Evolutionary conservation across 2,113 vertebrate genomes (phyloP), one percentile per base, ranked within the genome.

Genomic region (Perccottus glenii): DNA sequence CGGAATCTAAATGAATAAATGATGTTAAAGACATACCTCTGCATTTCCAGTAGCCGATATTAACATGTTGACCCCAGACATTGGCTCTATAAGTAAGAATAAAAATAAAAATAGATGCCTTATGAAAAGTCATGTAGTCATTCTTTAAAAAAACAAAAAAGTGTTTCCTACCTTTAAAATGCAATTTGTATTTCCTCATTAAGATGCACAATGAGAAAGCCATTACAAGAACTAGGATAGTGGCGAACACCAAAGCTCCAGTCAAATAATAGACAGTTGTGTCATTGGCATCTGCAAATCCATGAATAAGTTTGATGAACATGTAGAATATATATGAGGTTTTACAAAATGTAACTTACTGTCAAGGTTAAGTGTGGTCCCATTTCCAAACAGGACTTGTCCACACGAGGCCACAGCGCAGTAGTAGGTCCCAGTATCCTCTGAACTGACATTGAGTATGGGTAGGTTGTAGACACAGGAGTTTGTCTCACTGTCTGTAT

Each of bases 241-340:
- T 62, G 60, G 56, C 75, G 32, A 79, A 70, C n/a, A 16, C 46
- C 53, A 81, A 67, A 5, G 0, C 64, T 27, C 60, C 72, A 32
- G 16, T 62, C 35, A 84, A 33, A 27, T 66, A 42, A 52, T 70
- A 48, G 35, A 81, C 63, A 4, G 49, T 14, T 14, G 32, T 8
- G 8, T 11, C 35, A 15, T 12, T n/a, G n/a, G 44, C 15, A 51
- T 44, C 82, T 81, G 72, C 11, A 56, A 7, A 70, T 19, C 1
- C 32, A 64, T 10, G 32, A n/a, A 64, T 11, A 6, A 57, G 1
- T 2, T 27, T 27, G 19, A 27, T 27, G 19, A 27, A 27, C 19
- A 27, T 27, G 19, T 27, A 27, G 19, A 27, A 3, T 3, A 27
- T 3, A 27, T 27, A 27, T 27, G 19, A 27, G 19, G 19, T 27